Base-by-base conservation (phyloP, 2,797 vertebrate genomes). In the Crax fasciolata region DNA sequence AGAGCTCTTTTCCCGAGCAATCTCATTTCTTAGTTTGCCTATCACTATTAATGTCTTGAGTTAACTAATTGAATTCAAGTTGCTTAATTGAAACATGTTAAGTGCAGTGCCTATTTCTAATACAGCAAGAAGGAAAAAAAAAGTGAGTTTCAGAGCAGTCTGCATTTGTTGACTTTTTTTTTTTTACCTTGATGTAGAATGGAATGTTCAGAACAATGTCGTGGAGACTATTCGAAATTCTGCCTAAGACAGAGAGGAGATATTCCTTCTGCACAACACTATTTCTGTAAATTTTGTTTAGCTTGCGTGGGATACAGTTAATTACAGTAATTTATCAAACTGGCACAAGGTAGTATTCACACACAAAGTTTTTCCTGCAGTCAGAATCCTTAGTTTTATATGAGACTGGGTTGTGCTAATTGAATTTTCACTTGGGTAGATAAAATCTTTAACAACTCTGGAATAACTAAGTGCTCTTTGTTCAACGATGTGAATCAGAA, bases 321-420 rank as follows among this genome's bases (percentile, higher is more conserved):
- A 99, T 99, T 98, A 98, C 95, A 98, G 97, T 98, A 98, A 98
- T 99, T 98, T 98, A 98, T 99, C 98, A 98, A 98, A 98, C 97
- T 98, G 98, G 98, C 97, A 97, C 90, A 96, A 98, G 97, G 98
- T 97, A 97, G 96, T 93, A 97, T 97, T 98, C 97, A 97, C 96
- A 97, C 85, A 97, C 95, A 90, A 80, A 97, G 85, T 93, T 97
- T 97, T 77, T 94, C 97, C 95, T 95, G 93, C 92, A 97, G 96
- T 96, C 94, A 97, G 97, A 98, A 97, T 97, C 92, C 93, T 97
- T 96, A 89, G 93, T 97, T 97, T 97, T 96, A 97, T 96, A 97
- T 89, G 93, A 97, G 95, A 93, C 94, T 90, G 93, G 96, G 96
- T 96, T 96, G 97, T 94, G 92, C 97, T 98, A 98, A 98, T 98